These are phyloP conservation scores for Pyrrhia umbra DNA, from an alignment of 2,888 invertebrate species.

Conservation along the genomic window DNA sequence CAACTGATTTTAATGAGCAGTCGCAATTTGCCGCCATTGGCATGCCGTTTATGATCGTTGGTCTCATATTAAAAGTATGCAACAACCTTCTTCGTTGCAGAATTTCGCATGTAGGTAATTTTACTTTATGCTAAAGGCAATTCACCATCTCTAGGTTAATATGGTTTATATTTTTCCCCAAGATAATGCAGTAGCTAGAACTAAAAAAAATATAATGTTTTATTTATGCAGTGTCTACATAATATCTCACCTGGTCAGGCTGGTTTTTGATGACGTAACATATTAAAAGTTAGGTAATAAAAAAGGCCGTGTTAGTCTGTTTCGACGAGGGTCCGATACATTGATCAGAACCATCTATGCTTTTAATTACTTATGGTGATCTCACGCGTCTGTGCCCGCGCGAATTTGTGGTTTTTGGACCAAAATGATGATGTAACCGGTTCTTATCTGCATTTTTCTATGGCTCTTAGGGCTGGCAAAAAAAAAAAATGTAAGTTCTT, in stretches of 20 bases:
- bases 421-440: constrained; percentile 49
- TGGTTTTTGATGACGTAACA: no score
- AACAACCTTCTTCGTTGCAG: not conserved
- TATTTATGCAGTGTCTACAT: not conserved
- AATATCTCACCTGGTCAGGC: no score
- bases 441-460: constrained; percentile 30
- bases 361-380: constrained; percentile 36
- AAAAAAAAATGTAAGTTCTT: not conserved
- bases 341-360: constrained; percentile 8
- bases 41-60: not conserved
- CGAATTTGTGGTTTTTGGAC: constrained; percentile 37
- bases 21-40: no score
- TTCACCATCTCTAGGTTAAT: no score
- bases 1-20: not conserved
- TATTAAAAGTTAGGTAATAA: not conserved
- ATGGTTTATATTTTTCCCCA: no score
- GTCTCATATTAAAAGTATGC: not conserved
- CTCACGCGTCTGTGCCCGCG: constrained; percentile 25
- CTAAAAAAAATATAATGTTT: no score
- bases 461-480: constrained; percentile 34
- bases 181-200: no score
- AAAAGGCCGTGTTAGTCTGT: not conserved
- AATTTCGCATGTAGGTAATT: no score
- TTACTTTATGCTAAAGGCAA: no score
- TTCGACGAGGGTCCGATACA: not conserved